Base-by-base conservation (phyloP, 2,797 vertebrate species). In the Tympanoctomys barrerae region DNA sequence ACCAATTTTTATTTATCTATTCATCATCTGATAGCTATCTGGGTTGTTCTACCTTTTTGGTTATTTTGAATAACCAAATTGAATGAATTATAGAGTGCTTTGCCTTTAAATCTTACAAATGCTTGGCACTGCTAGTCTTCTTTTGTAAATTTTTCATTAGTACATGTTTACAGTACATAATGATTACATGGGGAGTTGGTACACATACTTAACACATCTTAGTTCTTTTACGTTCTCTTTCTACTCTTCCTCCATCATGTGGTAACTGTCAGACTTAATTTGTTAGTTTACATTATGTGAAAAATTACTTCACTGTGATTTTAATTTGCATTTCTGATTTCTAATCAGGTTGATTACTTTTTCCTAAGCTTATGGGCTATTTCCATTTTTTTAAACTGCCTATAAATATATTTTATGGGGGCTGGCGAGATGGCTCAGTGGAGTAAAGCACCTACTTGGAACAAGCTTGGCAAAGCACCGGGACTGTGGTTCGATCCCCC, bases 251-350 rank as follows among this genome's bases (percentile, higher is more conserved):
- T 46, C 24, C 24, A 28, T 46, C 42, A 46, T 36, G 84, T 64
- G 7, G 21, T 77, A 26, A 46, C 24, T 75, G 71, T 46, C 71
- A 77, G 73, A 77, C 42, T 75, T 36, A 81, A 70, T 71, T 82
- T 81, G 75, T 70, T 62, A 87, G 18, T 78, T 28, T 71, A 79
- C 0, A n/a, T 13, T 46, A 28, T 66, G 6, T 93, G 33, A 85
- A 89, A 91, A 42, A 86, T 66, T 52, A 64, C 31, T 54, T 52
- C 49, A 78, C 46, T 88, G 28, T 33, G 52, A 36, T 68, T 92
- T 94, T 68, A 78, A 79, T 78, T 64, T 96, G 54, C 19, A 85
- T 89, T 89, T 91, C 26, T 81, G 79, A 59, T 59, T 26, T 2
- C 22, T 36, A 81, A 81, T 7, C 21, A 22, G 18, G n/a, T n/a